Conservation (phyloP, 2,797 vertebrate species). For the Phyllotis vaccarum region DNA sequence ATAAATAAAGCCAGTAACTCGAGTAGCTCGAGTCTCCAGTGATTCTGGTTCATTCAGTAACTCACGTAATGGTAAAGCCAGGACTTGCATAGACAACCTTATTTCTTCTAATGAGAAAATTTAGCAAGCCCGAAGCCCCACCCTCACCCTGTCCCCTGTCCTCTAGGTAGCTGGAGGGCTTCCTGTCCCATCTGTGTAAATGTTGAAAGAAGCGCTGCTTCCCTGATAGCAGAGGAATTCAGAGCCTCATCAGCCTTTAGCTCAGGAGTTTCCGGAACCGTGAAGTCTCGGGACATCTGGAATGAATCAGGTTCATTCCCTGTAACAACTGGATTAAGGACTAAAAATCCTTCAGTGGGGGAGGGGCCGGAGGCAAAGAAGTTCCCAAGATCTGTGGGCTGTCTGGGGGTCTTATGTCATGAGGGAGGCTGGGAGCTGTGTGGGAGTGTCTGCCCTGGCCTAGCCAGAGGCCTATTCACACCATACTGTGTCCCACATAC, state of each 20-base stretch:
- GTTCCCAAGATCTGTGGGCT: conserved; percentile 58
- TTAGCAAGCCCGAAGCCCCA: neutral
- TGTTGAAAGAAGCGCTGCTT: conserved; percentile 55
- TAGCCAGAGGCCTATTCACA: neutral
- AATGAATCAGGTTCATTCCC: conserved; percentile 83
- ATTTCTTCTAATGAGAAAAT: neutral
- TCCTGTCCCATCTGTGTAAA: conserved; percentile 13
- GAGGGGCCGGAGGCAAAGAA: conserved; percentile 49
- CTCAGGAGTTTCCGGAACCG: conserved; percentile 79
- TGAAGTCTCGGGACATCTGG: conserved; percentile 84
- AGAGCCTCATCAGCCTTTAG: conserved; percentile 69
- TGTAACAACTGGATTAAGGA: conserved; percentile 79
- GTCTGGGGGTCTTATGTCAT: neutral
- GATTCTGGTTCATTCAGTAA: neutral
- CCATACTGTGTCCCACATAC: neutral
- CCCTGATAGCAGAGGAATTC: conserved; percentile 67
- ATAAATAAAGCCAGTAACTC: neutral
- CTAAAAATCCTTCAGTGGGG: conserved; percentile 59
- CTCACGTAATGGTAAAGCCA: neutral
- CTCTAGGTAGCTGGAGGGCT: neutral
- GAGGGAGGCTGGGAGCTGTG: neutral
- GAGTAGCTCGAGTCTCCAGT: neutral
- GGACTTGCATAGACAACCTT: neutral
- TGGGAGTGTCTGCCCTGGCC: neutral
- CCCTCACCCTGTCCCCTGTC: too few relatives aligned